Conservation (phyloP, 2,113 vertebrate genomes). For the Spea multiplicata region DNA sequence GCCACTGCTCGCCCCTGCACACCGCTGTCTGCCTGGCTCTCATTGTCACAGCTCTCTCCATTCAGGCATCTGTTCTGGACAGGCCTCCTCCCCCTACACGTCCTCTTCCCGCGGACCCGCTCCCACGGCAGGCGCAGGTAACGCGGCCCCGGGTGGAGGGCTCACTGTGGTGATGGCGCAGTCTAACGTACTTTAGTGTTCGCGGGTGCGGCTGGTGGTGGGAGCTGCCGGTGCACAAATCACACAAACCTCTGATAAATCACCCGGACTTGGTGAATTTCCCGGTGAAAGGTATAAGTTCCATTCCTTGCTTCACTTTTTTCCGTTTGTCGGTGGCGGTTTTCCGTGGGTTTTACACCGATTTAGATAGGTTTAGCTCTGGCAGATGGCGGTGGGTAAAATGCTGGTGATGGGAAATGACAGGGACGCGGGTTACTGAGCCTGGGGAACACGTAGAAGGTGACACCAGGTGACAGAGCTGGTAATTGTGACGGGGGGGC, state of each 20-base stretch:
- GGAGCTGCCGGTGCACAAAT: background rate
- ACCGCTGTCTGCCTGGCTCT: conserved; percentile 26
- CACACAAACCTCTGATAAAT: background rate
- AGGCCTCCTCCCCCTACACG: conserved; percentile 79
- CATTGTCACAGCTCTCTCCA: conserved; percentile 57
- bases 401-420: background rate
- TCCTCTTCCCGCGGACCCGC: conserved; percentile 82
- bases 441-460: background rate
- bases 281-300: background rate
- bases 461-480: background rate
- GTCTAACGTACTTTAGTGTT: conserved; percentile 1
- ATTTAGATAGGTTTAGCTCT: too few species aligned
- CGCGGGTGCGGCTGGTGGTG: background rate
- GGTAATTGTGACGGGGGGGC: background rate
- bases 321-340: background rate
- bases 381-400: background rate
- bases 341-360: background rate
- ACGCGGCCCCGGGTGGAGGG: conserved; percentile 27
- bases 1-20: conserved; percentile 13
- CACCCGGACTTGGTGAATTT: background rate
- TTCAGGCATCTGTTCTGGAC: conserved; percentile 61
- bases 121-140: conserved; percentile 75
- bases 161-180: background rate
- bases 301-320: too few species aligned
- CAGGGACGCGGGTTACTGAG: background rate